These are phyloP conservation scores for Leuciscus waleckii DNA, from an alignment of 2,797 vertebrate species.

Conservation along the genomic window DNA sequence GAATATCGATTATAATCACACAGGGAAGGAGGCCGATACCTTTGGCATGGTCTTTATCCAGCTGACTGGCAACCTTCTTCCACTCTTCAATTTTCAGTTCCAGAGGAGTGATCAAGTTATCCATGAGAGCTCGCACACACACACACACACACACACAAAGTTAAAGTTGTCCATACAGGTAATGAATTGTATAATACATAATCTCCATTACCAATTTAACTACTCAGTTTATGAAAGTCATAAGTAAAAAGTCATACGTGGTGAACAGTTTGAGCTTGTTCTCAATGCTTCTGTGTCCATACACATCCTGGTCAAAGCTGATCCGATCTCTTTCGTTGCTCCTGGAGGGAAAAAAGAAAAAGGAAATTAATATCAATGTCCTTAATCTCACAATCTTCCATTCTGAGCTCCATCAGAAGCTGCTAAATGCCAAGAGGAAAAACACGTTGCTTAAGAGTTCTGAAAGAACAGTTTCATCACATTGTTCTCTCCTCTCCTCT, in stretches of 20 bases:
- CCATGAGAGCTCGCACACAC: constrained; percentile 75
- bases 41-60: constrained; percentile 88
- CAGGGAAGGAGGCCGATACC: constrained; percentile 65
- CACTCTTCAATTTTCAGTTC: constrained; percentile 86
- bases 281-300: constrained; percentile 88
- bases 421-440: constrained; percentile 15
- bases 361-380: constrained; percentile 7
- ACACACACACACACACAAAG: background rate
- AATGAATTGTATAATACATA: background rate
- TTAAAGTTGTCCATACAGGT: background rate
- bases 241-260: constrained; percentile 70
- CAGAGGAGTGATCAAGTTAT: constrained; percentile 81
- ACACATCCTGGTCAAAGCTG: constrained; percentile 86
- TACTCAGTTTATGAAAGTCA: background rate
- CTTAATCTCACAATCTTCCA: constrained; percentile 29
- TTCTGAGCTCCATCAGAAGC: constrained; percentile 18
- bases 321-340: constrained; percentile 86
- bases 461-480: constrained; percentile 30
- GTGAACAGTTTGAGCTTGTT: constrained; percentile 85
- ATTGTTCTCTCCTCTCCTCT: background rate
- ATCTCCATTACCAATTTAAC: constrained; percentile 9
- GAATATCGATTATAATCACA: constrained; percentile 16
- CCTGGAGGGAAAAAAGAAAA: constrained; percentile 67
- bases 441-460: constrained; percentile 10
- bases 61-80: constrained; percentile 83